Percentiles rank a stretch among this genome's conserved stretches.
phyloP scores from a whole-genome alignment of 2,113 vertebrate species.

The Aspiorhynchus laticeps region DNA sequence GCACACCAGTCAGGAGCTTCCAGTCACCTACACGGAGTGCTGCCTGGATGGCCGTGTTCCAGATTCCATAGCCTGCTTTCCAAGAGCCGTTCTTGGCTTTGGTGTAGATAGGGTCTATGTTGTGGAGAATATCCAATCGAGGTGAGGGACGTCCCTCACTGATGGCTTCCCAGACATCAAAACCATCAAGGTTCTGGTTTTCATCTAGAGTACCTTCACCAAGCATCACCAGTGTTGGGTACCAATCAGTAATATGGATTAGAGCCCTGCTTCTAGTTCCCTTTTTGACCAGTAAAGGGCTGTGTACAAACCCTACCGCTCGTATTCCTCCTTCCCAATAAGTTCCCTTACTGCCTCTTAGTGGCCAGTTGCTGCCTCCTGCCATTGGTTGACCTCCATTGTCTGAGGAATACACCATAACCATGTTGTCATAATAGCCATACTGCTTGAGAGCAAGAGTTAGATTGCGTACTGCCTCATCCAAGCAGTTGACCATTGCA shows the following conservation, averaged over 20 bases:
- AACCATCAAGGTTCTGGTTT: conserved; percentile 87
- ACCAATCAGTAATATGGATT: conserved; percentile 98
- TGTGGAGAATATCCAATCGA: conserved; percentile 92
- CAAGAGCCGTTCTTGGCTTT: conserved; percentile 93
- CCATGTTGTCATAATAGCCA: conserved; percentile 90
- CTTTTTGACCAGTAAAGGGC: conserved; percentile 87
- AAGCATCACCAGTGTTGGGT: conserved; percentile 90
- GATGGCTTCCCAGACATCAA: conserved; percentile 95
- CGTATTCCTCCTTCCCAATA: conserved; percentile 97
- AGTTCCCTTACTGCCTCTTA: conserved; percentile 92
- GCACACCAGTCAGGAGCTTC: conserved; percentile 94
- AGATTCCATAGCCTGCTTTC: conserved; percentile 92
- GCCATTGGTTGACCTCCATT: conserved; percentile 92
- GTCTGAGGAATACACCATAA: conserved; percentile 95
- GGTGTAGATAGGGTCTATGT: conserved; percentile 94
- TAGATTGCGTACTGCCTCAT: conserved; percentile 91
- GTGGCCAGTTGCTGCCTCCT: conserved; percentile 96
- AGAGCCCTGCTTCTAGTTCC: conserved; percentile 87
- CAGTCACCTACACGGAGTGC: conserved; percentile 92
- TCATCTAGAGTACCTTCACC: conserved; percentile 90
- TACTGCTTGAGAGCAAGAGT: conserved; percentile 86
- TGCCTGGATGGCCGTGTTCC: conserved; percentile 94
- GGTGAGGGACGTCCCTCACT: conserved; percentile 92
- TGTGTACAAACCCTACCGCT: conserved; percentile 95
- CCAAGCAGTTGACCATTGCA: conserved; percentile 94